These are phyloP conservation scores for Ceriagrion tenellum DNA, from an alignment of 2,888 invertebrate species.

Conservation along the genomic window DNA sequence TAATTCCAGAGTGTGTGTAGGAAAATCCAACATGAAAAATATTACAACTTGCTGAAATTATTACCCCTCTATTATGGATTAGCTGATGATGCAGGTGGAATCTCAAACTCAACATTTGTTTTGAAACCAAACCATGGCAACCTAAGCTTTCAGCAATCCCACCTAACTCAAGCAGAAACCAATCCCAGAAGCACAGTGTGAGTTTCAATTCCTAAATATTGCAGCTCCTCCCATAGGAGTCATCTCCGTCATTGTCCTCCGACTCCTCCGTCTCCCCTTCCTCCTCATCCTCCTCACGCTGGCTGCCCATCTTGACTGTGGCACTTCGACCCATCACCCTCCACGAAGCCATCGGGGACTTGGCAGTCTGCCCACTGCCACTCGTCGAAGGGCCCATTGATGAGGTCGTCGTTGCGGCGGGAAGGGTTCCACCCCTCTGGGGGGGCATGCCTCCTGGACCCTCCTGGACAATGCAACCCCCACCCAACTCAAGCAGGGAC, in stretches of 20 bases:
- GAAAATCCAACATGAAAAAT: background rate
- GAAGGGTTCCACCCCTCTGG: conserved; percentile 76
- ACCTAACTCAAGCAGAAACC: background rate
- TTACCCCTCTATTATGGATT: background rate
- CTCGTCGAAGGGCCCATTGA: conserved; percentile 75
- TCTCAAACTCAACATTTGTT: background rate
- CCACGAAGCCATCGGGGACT: conserved; percentile 79
- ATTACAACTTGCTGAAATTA: background rate
- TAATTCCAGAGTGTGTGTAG: background rate
- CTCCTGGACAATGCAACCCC: conserved; percentile 71
- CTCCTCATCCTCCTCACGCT: conserved; percentile 73
- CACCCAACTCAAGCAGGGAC: conserved; percentile 89
- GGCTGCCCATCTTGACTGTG: conserved; percentile 86
- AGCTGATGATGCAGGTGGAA: background rate
- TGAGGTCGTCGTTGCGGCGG: conserved; percentile 74
- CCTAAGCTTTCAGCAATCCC: background rate
- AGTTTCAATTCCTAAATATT: conserved; percentile 15
- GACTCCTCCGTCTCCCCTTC: conserved; percentile 73
- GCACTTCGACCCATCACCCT: conserved; percentile 82
- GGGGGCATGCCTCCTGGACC: conserved; percentile 77
- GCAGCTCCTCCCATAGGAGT: conserved; percentile 17
- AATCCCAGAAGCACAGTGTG: background rate
- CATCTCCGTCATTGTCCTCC: conserved; percentile 72
- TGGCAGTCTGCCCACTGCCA: conserved; percentile 76
- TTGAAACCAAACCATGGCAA: background rate